Evolutionary conservation across 2,113 vertebrate genomes (phyloP).

Genomic region (Rhegmatorhina hoffmannsi): DNA sequence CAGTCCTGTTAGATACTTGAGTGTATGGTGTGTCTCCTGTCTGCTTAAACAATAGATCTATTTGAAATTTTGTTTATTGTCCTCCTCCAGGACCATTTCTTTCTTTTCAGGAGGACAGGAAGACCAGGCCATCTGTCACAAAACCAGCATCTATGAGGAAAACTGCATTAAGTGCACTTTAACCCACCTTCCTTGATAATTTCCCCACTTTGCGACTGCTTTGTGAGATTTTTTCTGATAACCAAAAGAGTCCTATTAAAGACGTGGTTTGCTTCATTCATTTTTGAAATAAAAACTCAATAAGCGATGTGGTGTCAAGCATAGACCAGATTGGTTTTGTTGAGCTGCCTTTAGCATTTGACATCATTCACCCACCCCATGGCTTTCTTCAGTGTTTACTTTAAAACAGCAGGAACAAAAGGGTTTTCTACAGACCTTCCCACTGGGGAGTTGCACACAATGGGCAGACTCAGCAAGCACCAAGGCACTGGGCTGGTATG

Average conservation of each 20-base stretch:
- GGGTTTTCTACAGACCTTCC: neutral
- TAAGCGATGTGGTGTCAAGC: neutral
- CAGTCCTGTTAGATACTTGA: neutral
- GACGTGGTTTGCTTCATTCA: neutral
- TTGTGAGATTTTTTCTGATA: slow-evolving; percentile 4
- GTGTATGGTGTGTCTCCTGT: neutral
- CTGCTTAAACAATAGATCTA: neutral
- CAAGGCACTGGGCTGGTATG: accelerated
- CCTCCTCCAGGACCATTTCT: neutral
- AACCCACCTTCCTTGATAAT: slow-evolving; percentile 9
- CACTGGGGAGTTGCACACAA: neutral
- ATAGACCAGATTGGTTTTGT: neutral
- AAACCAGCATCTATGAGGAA: neutral
- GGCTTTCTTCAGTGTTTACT: neutral
- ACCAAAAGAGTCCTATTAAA: slow-evolving; percentile 7
- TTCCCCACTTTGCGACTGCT: neutral
- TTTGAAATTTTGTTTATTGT: slow-evolving; percentile 11
- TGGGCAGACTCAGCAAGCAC: neutral
- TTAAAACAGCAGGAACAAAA: neutral
- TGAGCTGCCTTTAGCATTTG: neutral
- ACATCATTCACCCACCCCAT: neutral
- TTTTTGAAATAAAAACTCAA: slow-evolving; percentile 3
- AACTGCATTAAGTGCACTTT: neutral
- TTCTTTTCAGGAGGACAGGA: neutral
- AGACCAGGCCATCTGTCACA: neutral